A percentile compares a stretch with the other conserved stretches of the same genome.
Evolutionary conservation across 2,113 vertebrate genomes (phyloP).

Genomic region (Amblyornis subalaris): DNA sequence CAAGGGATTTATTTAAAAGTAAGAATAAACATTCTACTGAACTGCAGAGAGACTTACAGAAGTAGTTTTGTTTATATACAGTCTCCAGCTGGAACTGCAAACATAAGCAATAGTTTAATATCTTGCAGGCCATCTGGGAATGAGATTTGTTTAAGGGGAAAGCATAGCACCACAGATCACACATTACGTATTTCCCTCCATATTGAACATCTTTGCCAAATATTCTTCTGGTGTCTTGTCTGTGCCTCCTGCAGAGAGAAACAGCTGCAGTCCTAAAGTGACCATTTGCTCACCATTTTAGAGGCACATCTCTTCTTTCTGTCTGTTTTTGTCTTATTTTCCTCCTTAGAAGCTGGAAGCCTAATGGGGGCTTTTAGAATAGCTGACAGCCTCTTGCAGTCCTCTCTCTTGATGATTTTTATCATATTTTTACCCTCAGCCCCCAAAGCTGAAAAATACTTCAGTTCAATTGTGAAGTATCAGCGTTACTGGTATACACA

Average conservation of each 20-base stretch:
- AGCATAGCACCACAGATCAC: background rate
- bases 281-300: conserved; percentile 4
- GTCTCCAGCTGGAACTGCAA: conserved; percentile 34
- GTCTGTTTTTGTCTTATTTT: background rate
- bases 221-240: background rate
- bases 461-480: background rate
- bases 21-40: background rate
- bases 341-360: background rate
- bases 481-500: background rate
- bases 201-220: background rate
- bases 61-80: conserved; percentile 5
- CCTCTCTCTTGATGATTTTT: background rate
- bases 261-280: conserved; percentile 6
- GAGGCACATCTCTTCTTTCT: background rate
- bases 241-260: background rate
- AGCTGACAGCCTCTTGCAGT: background rate
- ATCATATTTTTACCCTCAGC: background rate
- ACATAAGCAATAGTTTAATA: conserved; percentile 35
- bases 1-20: background rate
- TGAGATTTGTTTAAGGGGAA: conserved; percentile 17
- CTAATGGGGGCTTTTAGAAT: background rate
- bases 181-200: background rate
- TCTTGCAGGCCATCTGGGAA: conserved; percentile 34
- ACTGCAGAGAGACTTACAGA: background rate
- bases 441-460: background rate